Percentiles rank a stretch among this genome's conserved stretches.
These are phyloP conservation scores for Caenorhabditis doughertyi DNA, from an alignment of 2,888 invertebrate species.

Conservation along the genomic window DNA sequence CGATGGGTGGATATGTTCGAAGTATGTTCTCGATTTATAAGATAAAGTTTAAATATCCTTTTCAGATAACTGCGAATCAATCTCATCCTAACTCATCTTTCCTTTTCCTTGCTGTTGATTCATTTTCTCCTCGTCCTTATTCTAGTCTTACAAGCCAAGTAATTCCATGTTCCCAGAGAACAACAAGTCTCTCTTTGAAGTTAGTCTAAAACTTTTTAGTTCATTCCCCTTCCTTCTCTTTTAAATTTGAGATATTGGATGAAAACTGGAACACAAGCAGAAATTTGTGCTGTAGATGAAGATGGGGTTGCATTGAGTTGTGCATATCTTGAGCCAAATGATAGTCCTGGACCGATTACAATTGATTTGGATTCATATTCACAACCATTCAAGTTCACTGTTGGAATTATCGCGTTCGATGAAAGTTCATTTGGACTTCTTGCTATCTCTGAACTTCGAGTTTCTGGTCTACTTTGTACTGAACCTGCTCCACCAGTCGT, in stretches of 20 bases:
- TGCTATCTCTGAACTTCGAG: constrained; percentile 70
- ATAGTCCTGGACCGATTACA: constrained; percentile 77
- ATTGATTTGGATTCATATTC: constrained; percentile 80
- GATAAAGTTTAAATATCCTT: not conserved
- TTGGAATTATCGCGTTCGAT: constrained; percentile 80
- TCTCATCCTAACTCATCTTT: constrained; percentile 77
- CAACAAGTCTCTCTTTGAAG: constrained; percentile 77
- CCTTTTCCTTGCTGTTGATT: constrained; percentile 79
- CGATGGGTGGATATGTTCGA: constrained; percentile 74
- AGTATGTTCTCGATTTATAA: constrained; percentile 10
- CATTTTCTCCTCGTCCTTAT: constrained; percentile 78
- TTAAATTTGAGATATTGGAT: constrained; percentile 77
- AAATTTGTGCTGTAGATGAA: constrained; percentile 79
- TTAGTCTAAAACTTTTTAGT: too few species aligned
- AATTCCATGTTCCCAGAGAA: constrained; percentile 79
- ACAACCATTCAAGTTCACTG: constrained; percentile 80
- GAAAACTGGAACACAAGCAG: constrained; percentile 80
- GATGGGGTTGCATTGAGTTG: constrained; percentile 78
- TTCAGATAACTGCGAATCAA: constrained; percentile 51
- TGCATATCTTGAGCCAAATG: constrained; percentile 79
- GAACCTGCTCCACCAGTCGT: constrained; percentile 72
- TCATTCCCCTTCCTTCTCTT: not conserved
- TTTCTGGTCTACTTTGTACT: constrained; percentile 71
- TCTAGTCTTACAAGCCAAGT: constrained; percentile 76
- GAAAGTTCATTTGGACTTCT: constrained; percentile 74